Conservation (phyloP, 2,113 vertebrate species). For the Ammodramus savannarum region DNA sequence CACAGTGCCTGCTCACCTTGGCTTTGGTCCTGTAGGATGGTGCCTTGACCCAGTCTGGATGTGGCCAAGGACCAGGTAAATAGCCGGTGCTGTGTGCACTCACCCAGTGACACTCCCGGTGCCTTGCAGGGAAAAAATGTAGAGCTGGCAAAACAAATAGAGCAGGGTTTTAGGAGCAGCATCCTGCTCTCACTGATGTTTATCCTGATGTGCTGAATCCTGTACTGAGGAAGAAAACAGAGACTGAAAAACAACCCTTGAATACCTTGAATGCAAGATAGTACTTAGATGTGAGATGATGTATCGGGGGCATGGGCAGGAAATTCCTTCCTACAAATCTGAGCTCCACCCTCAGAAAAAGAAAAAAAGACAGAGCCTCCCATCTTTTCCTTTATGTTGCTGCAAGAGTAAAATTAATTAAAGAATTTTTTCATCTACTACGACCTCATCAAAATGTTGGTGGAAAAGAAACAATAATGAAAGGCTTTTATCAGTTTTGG, state of each 20-base stretch:
- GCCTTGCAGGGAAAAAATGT: accelerated
- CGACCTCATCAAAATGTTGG: not conserved
- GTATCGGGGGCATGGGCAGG: not conserved
- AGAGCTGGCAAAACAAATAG: not conserved
- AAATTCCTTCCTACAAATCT: not conserved
- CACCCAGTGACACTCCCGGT: accelerated
- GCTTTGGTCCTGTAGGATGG: not conserved
- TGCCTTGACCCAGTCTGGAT: not conserved
- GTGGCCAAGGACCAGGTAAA: accelerated
- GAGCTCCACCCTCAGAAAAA: not conserved
- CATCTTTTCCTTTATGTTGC: not conserved
- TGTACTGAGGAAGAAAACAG: not conserved
- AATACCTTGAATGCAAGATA: not conserved
- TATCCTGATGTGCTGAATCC: not conserved
- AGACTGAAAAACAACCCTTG: not conserved
- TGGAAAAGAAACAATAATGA: not conserved
- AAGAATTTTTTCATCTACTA: not conserved
- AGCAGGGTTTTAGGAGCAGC: not conserved
- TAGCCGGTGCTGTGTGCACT: accelerated
- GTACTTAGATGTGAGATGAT: not conserved
- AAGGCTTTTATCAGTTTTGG: not conserved
- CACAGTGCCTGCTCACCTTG: not conserved
- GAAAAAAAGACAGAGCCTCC: not conserved
- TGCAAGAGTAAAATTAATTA: not conserved
- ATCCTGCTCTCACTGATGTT: not conserved